phyloP scores from a whole-genome alignment of 2,797 vertebrate genomes.

The Brachyalestes nurse region DNA sequence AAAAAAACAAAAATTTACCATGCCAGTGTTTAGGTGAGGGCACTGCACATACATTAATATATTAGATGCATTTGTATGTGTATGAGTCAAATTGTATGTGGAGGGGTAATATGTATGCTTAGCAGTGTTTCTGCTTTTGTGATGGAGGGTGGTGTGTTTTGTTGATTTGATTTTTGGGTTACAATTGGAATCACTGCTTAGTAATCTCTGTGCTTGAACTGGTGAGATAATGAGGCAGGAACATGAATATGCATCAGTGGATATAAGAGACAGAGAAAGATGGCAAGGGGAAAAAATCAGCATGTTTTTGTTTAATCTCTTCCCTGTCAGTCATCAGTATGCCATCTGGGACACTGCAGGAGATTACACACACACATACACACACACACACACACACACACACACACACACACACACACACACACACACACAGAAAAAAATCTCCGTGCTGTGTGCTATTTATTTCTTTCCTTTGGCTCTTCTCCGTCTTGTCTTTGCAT shows the following conservation, averaged over 20 bases:
- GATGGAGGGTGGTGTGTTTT: no score
- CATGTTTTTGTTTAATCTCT: constrained; percentile 69
- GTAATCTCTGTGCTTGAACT: constrained; percentile 3
- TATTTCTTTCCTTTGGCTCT: constrained; percentile 46
- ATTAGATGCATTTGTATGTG: constrained; percentile 7
- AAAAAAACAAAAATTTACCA: background rate
- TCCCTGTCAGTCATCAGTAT: constrained; percentile 69
- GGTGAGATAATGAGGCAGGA: background rate
- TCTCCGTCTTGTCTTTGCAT: background rate
- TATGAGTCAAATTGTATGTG: constrained; percentile 27
- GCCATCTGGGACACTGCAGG: constrained; percentile 82
- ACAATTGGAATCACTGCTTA: no score
- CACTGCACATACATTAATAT: no score
- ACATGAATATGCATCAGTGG: background rate
- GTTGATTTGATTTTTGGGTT: no score
- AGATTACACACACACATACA: constrained; percentile 69
- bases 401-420: constrained; percentile 1
- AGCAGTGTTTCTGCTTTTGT: no score
- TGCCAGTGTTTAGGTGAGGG: background rate
- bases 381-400: constrained; percentile 4
- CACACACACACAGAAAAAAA: no score
- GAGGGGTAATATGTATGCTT: background rate
- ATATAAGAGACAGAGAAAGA: background rate
- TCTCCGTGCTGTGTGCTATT: constrained; percentile 63
- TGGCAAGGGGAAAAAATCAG: constrained; percentile 59